Evolutionary conservation across 2,888 invertebrate genomes (phyloP).

Genomic region (Allophyes oxyacanthae): DNA sequence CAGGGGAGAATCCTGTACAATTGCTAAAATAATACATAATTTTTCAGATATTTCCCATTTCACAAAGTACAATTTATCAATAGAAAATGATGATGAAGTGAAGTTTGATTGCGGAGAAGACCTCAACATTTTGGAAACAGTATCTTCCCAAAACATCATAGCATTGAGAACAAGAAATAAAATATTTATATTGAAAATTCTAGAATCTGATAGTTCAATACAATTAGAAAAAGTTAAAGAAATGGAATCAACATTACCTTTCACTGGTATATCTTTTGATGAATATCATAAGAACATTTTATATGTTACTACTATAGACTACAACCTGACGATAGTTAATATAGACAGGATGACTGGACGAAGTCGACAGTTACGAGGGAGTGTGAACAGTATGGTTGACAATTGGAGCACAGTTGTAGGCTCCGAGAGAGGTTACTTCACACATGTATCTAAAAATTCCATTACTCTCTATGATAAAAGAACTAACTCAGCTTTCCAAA

Average conservation of each 20-base stretch:
- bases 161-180: slow-evolving; percentile 77
- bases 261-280: slow-evolving; percentile 81
- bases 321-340: slow-evolving; percentile 76
- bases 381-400: slow-evolving; percentile 63
- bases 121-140: slow-evolving; percentile 78
- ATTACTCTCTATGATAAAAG: slow-evolving; percentile 82
- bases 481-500: slow-evolving; percentile 64
- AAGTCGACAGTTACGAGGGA: slow-evolving; percentile 69
- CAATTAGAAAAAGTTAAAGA: slow-evolving; percentile 71
- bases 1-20: no score
- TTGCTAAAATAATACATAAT: no score
- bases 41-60: slow-evolving; percentile 78
- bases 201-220: slow-evolving; percentile 54
- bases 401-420: slow-evolving; percentile 82
- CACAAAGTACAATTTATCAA: slow-evolving; percentile 60
- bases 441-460: slow-evolving; percentile 69
- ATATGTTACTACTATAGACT: slow-evolving; percentile 75
- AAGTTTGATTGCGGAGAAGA: slow-evolving; percentile 71
- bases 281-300: slow-evolving; percentile 77
- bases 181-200: slow-evolving; percentile 75
- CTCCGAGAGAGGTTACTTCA: slow-evolving; percentile 71
- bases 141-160: slow-evolving; percentile 71
- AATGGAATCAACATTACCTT: slow-evolving; percentile 73
- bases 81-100: slow-evolving; percentile 60
- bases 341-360: slow-evolving; percentile 75